Conservation (phyloP, 2,888 invertebrate species). For the Steromphala cineraria region DNA sequence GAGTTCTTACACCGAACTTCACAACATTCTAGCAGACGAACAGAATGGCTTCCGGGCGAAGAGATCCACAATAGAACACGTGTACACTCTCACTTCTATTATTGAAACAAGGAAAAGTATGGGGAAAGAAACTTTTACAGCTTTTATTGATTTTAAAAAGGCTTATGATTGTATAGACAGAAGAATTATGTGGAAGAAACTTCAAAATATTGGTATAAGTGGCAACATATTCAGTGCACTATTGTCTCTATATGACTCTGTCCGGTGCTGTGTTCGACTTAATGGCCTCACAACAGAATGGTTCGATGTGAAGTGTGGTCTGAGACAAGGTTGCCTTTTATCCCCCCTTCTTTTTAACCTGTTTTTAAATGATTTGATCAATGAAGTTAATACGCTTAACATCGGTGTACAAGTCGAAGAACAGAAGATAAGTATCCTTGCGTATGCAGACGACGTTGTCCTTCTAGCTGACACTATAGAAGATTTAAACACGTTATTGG, state of each 20-base stretch:
- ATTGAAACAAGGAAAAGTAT: neutral
- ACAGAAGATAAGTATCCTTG: neutral
- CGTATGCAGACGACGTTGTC: too few relatives aligned
- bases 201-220: neutral
- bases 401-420: neutral
- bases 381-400: neutral
- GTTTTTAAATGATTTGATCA: neutral
- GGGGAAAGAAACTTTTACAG: neutral
- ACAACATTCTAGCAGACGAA: neutral
- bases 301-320: too few relatives aligned
- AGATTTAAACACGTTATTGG: neutral
- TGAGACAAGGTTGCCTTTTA: too few relatives aligned
- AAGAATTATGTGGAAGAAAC: too few relatives aligned
- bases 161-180: too few relatives aligned
- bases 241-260: neutral
- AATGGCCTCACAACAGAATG: too few relatives aligned
- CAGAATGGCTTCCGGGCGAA: neutral
- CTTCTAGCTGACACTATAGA: neutral
- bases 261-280: too few relatives aligned
- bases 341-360: too few relatives aligned
- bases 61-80: neutral
- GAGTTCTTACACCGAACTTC: neutral
- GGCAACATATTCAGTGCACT: neutral
- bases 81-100: neutral
- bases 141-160: neutral